Evolutionary conservation across 1,140 invertebrate genomes (phyloP).

Genomic region (Drosophila ogumai): DNA sequence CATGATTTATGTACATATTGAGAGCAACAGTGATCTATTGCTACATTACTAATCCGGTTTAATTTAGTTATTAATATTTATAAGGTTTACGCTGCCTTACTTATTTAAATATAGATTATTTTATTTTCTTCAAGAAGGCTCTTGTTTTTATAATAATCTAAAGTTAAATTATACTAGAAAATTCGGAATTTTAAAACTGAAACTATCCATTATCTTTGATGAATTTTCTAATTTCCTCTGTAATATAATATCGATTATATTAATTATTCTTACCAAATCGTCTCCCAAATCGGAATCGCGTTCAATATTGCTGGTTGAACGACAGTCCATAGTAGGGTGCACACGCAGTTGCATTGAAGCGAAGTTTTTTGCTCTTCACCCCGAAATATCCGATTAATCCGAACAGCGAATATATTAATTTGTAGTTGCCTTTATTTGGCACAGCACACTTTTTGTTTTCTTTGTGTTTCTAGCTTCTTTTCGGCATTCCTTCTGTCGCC

Average conservation of each 20-base stretch:
- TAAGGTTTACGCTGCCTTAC: neutral
- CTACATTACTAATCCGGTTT: neutral
- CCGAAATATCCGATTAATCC: constrained; percentile 27
- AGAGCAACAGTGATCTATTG: neutral
- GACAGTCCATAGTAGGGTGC: constrained; percentile 82
- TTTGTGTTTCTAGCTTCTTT: constrained; percentile 40
- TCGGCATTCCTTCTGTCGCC: constrained; percentile 12
- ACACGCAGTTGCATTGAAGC: constrained; percentile 80
- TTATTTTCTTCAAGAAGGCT: neutral
- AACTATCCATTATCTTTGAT: no score
- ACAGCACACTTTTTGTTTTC: constrained; percentile 53
- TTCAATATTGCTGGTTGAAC: constrained; percentile 79
- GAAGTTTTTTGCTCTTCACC: constrained; percentile 9
- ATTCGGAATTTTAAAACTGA: no score
- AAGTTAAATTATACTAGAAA: no score
- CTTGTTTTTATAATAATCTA: neutral
- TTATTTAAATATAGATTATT: neutral
- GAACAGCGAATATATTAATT: constrained; percentile 23
- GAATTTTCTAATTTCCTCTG: no score
- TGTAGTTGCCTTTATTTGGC: constrained; percentile 18
- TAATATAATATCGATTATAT: neutral
- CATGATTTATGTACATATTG: neutral
- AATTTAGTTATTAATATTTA: neutral
- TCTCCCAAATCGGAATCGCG: constrained; percentile 81
- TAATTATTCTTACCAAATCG: constrained; percentile 71